Conservation (phyloP, 23 tunicate genomes). For the Diplosoma virens region DNA sequence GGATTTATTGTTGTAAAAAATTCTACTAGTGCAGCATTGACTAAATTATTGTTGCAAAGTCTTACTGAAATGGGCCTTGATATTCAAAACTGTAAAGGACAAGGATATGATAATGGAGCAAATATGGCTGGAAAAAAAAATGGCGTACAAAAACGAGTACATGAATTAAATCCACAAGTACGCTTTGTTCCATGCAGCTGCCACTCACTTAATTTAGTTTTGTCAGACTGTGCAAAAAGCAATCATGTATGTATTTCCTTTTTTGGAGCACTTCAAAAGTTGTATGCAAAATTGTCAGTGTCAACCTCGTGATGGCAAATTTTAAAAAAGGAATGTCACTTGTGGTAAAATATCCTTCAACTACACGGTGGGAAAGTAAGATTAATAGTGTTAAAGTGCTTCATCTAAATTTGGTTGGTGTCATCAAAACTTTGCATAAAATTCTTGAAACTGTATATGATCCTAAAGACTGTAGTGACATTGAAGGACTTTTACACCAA, state of each 20-base stretch:
- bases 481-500: too few species aligned
- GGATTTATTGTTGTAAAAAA: neutral
- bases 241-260: neutral
- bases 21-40: neutral
- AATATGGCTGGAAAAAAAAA: conserved; percentile 9
- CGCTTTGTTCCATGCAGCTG: neutral
- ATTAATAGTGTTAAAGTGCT: neutral
- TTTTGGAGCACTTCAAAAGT: neutral
- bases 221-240: conserved; percentile 6
- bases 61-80: neutral
- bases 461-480: too few species aligned
- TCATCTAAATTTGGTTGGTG: neutral
- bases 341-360: neutral
- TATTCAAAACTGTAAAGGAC: neutral
- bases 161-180: neutral
- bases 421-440: neutral
- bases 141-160: conserved; percentile 5
- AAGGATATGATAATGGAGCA: neutral
- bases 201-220: neutral
- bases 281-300: neutral
- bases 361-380: conserved; percentile 1
- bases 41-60: neutral
- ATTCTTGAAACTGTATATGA: too few species aligned
- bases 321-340: neutral
- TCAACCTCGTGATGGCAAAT: neutral